phyloP scores from a whole-genome alignment of 1,140 invertebrate species.

The Homarus americanus region DNA sequence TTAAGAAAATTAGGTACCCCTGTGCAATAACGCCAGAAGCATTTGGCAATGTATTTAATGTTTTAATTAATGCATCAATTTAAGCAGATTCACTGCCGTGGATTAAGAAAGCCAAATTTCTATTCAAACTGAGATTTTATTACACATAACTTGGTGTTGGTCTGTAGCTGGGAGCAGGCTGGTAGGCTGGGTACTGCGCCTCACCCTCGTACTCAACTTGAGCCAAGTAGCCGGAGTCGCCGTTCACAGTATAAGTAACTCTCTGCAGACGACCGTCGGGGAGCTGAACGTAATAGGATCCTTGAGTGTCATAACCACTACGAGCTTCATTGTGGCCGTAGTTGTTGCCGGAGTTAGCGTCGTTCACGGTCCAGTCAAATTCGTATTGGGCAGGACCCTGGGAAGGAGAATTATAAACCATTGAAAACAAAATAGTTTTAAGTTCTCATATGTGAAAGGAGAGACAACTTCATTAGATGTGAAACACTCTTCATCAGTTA shows the following conservation, averaged over 20 bases:
- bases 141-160: too few relatives aligned
- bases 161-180: slow-evolving; percentile 6
- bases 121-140: too few relatives aligned
- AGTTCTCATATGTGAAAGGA: too few relatives aligned
- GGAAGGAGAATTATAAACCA: neutral
- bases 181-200: slow-evolving; percentile 29
- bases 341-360: neutral
- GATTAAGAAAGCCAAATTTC: too few relatives aligned
- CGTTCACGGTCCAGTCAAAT: neutral
- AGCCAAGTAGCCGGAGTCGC: slow-evolving; percentile 48
- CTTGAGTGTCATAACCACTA: neutral
- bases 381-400: slow-evolving; percentile 2
- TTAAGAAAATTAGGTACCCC: too few relatives aligned
- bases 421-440: neutral
- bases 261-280: neutral
- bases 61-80: too few relatives aligned
- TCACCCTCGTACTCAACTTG: slow-evolving; percentile 35
- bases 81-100: too few relatives aligned
- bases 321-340: neutral
- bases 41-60: too few relatives aligned
- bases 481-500: neutral
- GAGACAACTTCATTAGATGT: neutral
- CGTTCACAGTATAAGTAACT: slow-evolving; percentile 27
- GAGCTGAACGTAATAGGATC: slow-evolving; percentile 7
- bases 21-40: too few relatives aligned